These are phyloP conservation scores for Tipula lateralis DNA, from an alignment of 2,888 invertebrate genomes.

Conservation along the genomic window DNA sequence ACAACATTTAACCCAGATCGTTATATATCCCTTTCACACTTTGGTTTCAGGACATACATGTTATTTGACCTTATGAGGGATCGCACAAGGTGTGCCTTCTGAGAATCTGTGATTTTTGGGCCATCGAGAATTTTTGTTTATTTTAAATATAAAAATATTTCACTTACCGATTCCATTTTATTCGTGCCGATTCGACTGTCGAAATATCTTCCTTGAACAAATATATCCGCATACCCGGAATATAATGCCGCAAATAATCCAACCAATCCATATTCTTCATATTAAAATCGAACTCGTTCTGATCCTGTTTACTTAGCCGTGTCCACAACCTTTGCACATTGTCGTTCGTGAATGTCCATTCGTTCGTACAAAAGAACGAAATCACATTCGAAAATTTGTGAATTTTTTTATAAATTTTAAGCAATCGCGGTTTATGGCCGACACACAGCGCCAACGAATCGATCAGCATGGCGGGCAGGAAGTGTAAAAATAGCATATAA, in stretches of 20 bases:
- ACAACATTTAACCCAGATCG: no score
- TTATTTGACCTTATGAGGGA: no score
- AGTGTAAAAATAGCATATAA: conserved; percentile 53
- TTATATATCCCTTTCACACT: no score
- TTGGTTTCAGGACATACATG: no score
- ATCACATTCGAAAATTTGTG: conserved; percentile 70
- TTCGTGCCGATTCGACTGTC: conserved; percentile 58
- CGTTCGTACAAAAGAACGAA: conserved; percentile 66
- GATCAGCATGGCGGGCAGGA: conserved; percentile 58
- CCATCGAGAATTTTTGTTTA: background rate
- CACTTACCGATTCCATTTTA: conserved; percentile 56
- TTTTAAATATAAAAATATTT: background rate
- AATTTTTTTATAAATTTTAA: conserved; percentile 72
- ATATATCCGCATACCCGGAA: conserved; percentile 64
- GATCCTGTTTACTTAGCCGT: conserved; percentile 46
- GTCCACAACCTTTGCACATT: conserved; percentile 53
- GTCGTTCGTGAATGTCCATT: conserved; percentile 65
- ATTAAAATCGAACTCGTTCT: conserved; percentile 65
- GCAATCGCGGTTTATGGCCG: conserved; percentile 60
- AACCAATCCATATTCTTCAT: conserved; percentile 67
- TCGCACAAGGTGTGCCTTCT: no score
- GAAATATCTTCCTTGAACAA: conserved; percentile 68
- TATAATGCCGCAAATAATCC: conserved; percentile 63
- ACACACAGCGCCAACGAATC: conserved; percentile 53
- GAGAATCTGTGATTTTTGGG: no score